A percentile compares a stretch with the other conserved stretches of the same genome.
Evolutionary conservation across 2,888 invertebrate species (phyloP).

Genomic region (Exephanes ischioxanthus): DNA sequence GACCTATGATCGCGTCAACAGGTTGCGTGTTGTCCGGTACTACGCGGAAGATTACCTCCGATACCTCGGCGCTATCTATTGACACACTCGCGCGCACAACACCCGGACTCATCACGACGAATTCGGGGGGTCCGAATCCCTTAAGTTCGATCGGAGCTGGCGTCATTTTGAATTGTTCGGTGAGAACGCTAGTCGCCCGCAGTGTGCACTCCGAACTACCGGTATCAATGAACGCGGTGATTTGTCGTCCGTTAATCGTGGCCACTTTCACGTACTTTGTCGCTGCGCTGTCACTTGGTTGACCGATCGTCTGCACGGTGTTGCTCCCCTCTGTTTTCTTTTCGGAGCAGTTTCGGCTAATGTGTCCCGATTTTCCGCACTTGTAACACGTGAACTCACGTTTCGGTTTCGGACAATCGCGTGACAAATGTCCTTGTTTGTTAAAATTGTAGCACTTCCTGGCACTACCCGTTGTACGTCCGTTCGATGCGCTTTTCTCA

Average conservation of each 20-base stretch:
- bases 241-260: not conserved
- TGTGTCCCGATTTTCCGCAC: slow-evolving; percentile 2
- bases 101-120: not conserved
- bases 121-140: slow-evolving; percentile 23
- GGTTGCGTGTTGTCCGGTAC: slow-evolving; percentile 24
- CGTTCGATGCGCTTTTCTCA: not conserved
- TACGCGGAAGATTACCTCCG: not conserved
- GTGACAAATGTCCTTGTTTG: slow-evolving; percentile 1
- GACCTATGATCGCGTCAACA: slow-evolving; percentile 24
- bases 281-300: not conserved
- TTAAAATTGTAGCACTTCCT: slow-evolving; percentile 35
- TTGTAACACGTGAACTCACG: not conserved
- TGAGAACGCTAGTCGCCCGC: not conserved
- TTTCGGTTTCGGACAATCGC: slow-evolving; percentile 17
- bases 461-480: not conserved
- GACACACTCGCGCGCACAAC: not conserved
- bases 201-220: slow-evolving; percentile 44
- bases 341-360: not conserved
- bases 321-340: not conserved
- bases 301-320: not conserved
- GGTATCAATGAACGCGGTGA: slow-evolving; percentile 17
- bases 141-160: not conserved
- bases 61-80: slow-evolving; percentile 4
- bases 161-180: slow-evolving; percentile 11
- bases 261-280: slow-evolving; percentile 7